Conservation (phyloP, 2,888 invertebrate genomes). For the Oasisia sp. region DNA sequence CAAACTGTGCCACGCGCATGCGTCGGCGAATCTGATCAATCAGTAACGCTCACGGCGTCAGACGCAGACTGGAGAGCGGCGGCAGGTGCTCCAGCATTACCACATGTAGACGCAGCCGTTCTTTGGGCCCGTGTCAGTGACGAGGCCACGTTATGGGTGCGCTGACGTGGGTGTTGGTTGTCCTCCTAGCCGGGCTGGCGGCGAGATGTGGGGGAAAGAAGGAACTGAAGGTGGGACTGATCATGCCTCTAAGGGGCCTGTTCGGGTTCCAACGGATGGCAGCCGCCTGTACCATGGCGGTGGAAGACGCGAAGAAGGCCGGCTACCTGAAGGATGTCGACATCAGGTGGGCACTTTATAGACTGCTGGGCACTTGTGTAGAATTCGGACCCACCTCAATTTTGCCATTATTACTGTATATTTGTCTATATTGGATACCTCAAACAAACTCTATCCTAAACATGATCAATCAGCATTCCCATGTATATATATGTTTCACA, state of each 20-base stretch:
- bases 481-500: too few relatives aligned
- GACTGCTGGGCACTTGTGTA: too few relatives aligned
- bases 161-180: background rate
- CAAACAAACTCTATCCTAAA: too few relatives aligned
- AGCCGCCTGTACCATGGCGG: slow-evolving; percentile 19
- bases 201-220: background rate
- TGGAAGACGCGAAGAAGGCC: slow-evolving; percentile 3
- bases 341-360: background rate
- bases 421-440: too few relatives aligned
- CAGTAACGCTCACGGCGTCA: background rate
- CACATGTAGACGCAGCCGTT: background rate
- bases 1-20: background rate
- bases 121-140: background rate
- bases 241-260: background rate
- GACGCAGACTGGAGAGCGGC: background rate
- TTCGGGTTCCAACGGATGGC: background rate
- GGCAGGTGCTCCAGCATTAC: background rate
- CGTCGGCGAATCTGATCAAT: background rate
- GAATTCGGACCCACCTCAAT: too few relatives aligned
- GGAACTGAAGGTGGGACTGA: slow-evolving; percentile 6
- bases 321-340: background rate
- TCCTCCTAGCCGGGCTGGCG: background rate
- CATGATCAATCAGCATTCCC: too few relatives aligned
- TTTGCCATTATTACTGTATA: too few relatives aligned
- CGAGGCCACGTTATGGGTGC: background rate